Percentiles rank a stretch among this genome's conserved stretches.
These are phyloP conservation scores for Planiliza haematocheilus DNA, from an alignment of 2,113 vertebrate species.

Conservation along the genomic window DNA sequence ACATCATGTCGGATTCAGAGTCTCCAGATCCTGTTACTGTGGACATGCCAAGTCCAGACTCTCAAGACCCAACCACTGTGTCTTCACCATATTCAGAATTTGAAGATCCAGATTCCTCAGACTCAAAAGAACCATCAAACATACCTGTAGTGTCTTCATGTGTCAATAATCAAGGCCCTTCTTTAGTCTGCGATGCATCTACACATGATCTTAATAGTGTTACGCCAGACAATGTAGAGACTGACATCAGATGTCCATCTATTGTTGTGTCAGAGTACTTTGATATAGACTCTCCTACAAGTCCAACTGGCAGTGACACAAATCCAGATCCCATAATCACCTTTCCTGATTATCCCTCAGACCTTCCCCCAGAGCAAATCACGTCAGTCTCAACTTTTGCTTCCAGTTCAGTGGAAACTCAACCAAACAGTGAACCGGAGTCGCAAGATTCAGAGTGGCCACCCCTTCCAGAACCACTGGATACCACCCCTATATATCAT, in stretches of 20 bases:
- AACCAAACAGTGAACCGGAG: conserved; percentile 51
- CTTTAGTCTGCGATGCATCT: conserved; percentile 16
- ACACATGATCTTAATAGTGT: conserved; percentile 16
- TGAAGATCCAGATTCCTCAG: conserved; percentile 49
- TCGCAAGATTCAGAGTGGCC: conserved; percentile 76
- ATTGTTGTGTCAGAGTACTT: conserved; percentile 76
- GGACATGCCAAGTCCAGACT: conserved; percentile 33
- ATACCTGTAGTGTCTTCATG: conserved; percentile 3
- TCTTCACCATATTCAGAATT: conserved; percentile 39
- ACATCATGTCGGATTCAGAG: conserved; percentile 61
- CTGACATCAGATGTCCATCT: conserved; percentile 55
- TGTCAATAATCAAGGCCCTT: conserved; percentile 29
- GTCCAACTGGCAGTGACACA: conserved; percentile 61
- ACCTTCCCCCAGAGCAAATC: conserved; percentile 38
- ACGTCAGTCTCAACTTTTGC: conserved; percentile 28
- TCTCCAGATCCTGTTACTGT: conserved; percentile 24
- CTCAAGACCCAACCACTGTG: conserved; percentile 23
- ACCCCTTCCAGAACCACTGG: conserved; percentile 80
- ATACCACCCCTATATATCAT: conserved; percentile 71
- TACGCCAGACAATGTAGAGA: conserved; percentile 21
- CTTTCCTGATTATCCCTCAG: conserved; percentile 52
- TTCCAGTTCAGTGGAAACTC: conserved; percentile 44
- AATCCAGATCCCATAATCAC: conserved; percentile 60
- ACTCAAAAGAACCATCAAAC: conserved; percentile 52
- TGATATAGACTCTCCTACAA: conserved; percentile 56